phyloP scores from a whole-genome alignment of 1,140 invertebrate species.

The Bathynomus jamesi region DNA sequence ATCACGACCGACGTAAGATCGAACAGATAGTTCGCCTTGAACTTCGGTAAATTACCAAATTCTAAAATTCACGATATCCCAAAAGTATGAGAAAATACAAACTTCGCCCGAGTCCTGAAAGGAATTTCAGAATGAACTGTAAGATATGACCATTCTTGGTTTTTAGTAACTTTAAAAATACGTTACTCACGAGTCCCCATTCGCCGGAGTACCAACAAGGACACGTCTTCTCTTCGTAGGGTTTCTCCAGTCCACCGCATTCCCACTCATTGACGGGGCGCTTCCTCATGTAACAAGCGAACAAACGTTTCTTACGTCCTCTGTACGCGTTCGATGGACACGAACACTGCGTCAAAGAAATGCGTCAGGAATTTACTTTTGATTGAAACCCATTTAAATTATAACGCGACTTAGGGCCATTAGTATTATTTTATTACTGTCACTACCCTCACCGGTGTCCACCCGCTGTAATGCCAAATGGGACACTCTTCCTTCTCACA shows the following conservation, averaged over 20 bases:
- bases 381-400: neutral
- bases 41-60: no score
- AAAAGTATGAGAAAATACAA: no score
- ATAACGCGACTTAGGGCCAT: neutral
- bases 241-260: conserved; percentile 22
- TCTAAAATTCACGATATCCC: no score
- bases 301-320: conserved; percentile 18
- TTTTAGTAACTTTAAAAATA: no score
- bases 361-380: neutral
- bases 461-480: conserved; percentile 41
- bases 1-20: no score
- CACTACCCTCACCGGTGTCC: conserved; percentile 45
- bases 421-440: no score
- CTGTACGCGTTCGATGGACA: conserved; percentile 7
- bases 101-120: no score
- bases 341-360: conserved; percentile 15
- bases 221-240: conserved; percentile 16
- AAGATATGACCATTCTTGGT: no score
- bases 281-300: conserved; percentile 13
- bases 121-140: no score
- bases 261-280: conserved; percentile 17
- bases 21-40: no score
- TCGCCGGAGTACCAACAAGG: conserved; percentile 22
- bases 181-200: conserved; percentile 7
- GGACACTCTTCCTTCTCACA: conserved; percentile 30